Base-by-base conservation (phyloP, 2,888 invertebrate species). In the Hyppa rectilinea region DNA sequence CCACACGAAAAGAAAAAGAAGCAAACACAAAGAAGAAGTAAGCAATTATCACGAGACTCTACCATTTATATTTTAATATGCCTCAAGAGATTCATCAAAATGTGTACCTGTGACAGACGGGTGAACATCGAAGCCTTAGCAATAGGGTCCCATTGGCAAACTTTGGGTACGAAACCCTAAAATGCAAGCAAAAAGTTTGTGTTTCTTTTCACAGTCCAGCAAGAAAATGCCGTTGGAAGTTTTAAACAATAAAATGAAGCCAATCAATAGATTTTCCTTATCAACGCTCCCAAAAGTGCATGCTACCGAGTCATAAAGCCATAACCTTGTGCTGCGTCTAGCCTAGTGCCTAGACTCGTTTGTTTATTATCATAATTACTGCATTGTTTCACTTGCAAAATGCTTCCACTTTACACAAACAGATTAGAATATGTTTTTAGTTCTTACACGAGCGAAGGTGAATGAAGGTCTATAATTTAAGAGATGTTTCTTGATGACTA, bases 291-390 rank as follows among this genome's bases (percentile, higher is more conserved):
- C 72, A 52, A 36, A 38, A 75, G 50, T 59, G 71, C 78, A 66
- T 45, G 60, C 38, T 43, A 58, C 23, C 45, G 47, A 63, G 52
- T 71, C 63, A 50, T 72, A 50, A 56, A 56, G 29, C 34, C 56
- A 56, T 74, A 79, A 79, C 81, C 80, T 83, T 81, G 81, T 76
- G 26, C 50, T 20, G 49, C 60, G 86, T 84, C 86, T 84, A 84
- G 84, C 71, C 80, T 76, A 58, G 36, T 71, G 79, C 77, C 74
- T 78, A 85, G 84, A 84, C 84, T 71, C 47, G 45, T 61, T 67
- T 64, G 71, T 84, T 83, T 85, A 83, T 73, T 71, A 78, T 76
- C 59, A 76, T 77, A 74, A 83, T 79, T 81, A 83, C 66, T 74
- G 71, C 71, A 79, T 84, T 85, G 85, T 83, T 79, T 76, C 75